Base-by-base conservation (phyloP, 2,113 vertebrate genomes). In the Murina feae region DNA sequence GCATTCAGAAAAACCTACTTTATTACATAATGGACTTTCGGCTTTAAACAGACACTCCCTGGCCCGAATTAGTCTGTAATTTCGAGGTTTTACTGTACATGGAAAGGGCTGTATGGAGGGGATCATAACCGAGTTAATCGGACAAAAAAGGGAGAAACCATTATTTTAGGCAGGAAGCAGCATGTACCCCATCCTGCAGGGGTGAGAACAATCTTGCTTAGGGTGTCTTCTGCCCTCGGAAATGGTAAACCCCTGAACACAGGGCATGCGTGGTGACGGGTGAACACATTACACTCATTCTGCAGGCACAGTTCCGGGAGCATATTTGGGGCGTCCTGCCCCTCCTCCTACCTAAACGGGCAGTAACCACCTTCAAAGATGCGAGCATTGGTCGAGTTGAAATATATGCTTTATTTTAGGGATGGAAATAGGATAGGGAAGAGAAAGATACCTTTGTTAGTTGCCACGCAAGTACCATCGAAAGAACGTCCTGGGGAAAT, bases 371-470 rank as follows among this genome's bases (percentile, higher is more conserved):
- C 17, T 74, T 80, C 72, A 47, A 87, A 84, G n/a, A 90, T 2
- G 9, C 55, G 63, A 84, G 20, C 35, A 55, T 49, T 53, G 32
- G 49, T 18, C 49, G 18, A 49, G 47, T 30, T 37, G 44, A 95
- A 94, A 94, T 6, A 82, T 0, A 81, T 32, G 75, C 44, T 97
- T 97, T 97, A 97, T 96, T 97, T 95, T 74, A 91, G 20, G 58
- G 17, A 23, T 11, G 44, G 37, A 91, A 91, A 65, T 2, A 39
- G 20, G 44, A n/a, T 25, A 83, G 47, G 60, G 12, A 4, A 80
- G 32, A 68, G 72, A 55, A 47, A 85, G 53, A 80, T 89, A 93
- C 37, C 82, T 94, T 55, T 35, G 39, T 94, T 78, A 96, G 66
- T 37, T 13, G 47, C 81, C 90, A 8, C 96, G 95, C 66, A 89